These are phyloP conservation scores for Allacma fusca DNA, from an alignment of 2,888 invertebrate species.

Conservation along the genomic window DNA sequence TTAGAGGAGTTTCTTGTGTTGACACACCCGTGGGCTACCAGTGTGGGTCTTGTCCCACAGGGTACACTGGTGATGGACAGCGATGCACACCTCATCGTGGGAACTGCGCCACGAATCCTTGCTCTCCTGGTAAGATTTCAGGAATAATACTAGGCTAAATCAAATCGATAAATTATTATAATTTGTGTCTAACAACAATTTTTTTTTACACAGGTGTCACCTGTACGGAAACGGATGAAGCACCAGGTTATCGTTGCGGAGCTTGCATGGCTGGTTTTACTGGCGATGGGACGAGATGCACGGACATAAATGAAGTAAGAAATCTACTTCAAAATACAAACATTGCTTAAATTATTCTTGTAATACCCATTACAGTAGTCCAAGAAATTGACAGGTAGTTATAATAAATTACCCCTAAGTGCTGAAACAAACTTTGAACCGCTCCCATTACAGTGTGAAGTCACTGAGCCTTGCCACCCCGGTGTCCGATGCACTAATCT, in stretches of 20 bases:
- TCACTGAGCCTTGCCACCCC: conserved; percentile 36
- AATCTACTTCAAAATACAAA: neutral
- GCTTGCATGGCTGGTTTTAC: conserved; percentile 71
- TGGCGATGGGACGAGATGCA: conserved; percentile 78
- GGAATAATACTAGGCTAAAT: too few relatives aligned
- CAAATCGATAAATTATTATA: neutral
- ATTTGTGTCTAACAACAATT: neutral
- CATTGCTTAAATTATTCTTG: neutral
- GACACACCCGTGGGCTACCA: conserved; percentile 31
- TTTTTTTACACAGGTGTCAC: conserved; percentile 26
- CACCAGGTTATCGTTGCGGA: conserved; percentile 37
- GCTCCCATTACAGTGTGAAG: conserved; percentile 35
- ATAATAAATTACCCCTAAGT: too few relatives aligned
- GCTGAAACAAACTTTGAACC: too few relatives aligned
- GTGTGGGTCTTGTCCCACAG: conserved; percentile 31
- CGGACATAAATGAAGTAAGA: conserved; percentile 73
- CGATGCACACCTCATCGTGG: conserved; percentile 33
- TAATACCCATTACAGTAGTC: neutral
- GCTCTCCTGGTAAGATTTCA: conserved; percentile 25
- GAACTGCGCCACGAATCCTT: conserved; percentile 28
- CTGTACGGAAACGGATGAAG: conserved; percentile 35
- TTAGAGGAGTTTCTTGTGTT: conserved; percentile 30
- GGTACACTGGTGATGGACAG: conserved; percentile 37
- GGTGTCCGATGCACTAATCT: conserved; percentile 37
- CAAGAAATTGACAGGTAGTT: too few relatives aligned